Percentiles rank a stretch among this genome's conserved stretches.
These are phyloP conservation scores for Leptopilina syphax DNA, from an alignment of 2,888 invertebrate genomes.

Conservation along the genomic window DNA sequence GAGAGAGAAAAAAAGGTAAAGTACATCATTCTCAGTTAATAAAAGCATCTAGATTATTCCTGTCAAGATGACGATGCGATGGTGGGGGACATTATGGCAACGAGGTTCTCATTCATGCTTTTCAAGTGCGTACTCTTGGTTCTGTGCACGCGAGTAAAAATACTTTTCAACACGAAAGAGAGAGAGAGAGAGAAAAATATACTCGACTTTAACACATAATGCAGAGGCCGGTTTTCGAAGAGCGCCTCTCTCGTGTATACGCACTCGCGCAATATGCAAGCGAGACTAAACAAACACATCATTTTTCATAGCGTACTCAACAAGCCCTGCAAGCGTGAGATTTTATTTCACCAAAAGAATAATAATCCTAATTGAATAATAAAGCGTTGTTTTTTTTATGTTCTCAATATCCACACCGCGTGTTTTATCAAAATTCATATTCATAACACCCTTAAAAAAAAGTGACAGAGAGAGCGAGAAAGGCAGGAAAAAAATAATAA, in stretches of 20 bases:
- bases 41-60: slow-evolving; percentile 22
- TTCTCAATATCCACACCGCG: background rate
- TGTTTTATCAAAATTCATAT: slow-evolving; percentile 17
- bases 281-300: slow-evolving; percentile 40
- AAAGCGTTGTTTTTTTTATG: slow-evolving; percentile 6
- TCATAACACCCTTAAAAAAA: background rate
- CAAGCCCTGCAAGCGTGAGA: slow-evolving; percentile 32
- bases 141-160: slow-evolving; percentile 33
- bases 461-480: no score
- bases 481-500: background rate
- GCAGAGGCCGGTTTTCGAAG: slow-evolving; percentile 26
- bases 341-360: slow-evolving; percentile 32
- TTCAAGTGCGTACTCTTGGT: slow-evolving; percentile 30
- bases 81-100: slow-evolving; percentile 22
- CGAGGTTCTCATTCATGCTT: slow-evolving; percentile 35
- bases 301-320: slow-evolving; percentile 35
- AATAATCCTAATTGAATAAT: slow-evolving; percentile 34
- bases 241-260: background rate
- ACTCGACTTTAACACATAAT: slow-evolving; percentile 40
- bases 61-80: slow-evolving; percentile 2
- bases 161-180: slow-evolving; percentile 18
- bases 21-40: slow-evolving; percentile 27
- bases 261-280: slow-evolving; percentile 18
- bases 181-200: no score
- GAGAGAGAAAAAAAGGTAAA: background rate